Evolutionary conservation across 2,888 invertebrate species (phyloP), one percentile per base, ranked within the genome.

Genomic region (Helicoverpa assulta): DNA sequence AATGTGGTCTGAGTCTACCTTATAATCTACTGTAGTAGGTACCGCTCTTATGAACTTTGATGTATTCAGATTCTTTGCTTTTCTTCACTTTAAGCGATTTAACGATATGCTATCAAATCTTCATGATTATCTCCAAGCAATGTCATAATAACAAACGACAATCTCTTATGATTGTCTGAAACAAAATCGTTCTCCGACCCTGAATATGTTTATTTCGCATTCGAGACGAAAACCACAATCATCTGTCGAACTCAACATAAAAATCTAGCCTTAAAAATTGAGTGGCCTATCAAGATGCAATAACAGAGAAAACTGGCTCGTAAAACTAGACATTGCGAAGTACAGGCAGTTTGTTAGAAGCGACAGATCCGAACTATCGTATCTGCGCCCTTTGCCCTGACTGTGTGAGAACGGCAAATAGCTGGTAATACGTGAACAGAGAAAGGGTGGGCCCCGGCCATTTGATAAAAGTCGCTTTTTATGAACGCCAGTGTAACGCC

Each of bases 341-440:
- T 63, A 70, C 72, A 72, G 78, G 73, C 53, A 71, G 55, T 82
- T 78, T 78, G 79, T 82, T 73, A 72, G 70, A 12, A 55, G 47
- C 60, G 73, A 81, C 73, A 71, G 61, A 73, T 73, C 73, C 67
- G 56, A 78, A 73, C 71, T 72, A 81, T 72, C 70, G 73, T 79
- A 84, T 70, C 68, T 69, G 80, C 82, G 86, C 86, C 77, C 77
- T 77, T 73, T 77, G 70, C 78, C 70, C 64, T 29, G 85, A 85
- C 86, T 86, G 86, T 85, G 86, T 83, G 86, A 72, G 78, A 85
- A 80, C 82, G 76, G 68, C 70, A 79, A 87, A 93, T 91, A 85
- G 89, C 88, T 86, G 86, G 92, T 92, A 90, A 94, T 94, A 91
- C 89, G 82, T 86, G 84, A 88, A 94, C 93, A 93, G 83, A 85